Evolutionary conservation across 2,113 vertebrate genomes (phyloP), one percentile per base, ranked within the genome.

Genomic region (Silurus meridionalis): DNA sequence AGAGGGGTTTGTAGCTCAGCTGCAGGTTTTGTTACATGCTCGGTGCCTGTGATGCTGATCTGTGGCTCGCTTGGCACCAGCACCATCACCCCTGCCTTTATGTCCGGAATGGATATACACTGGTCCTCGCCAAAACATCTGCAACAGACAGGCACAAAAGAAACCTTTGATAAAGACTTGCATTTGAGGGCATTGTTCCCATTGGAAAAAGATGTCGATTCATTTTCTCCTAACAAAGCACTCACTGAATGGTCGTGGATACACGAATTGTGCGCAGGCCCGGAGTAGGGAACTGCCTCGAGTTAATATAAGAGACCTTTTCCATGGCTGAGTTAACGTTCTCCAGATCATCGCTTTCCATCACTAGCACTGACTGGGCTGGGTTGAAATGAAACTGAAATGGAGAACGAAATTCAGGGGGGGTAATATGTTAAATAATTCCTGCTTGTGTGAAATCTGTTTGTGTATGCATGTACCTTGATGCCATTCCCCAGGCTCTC

Each of bases 61-160:
- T 94, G 96, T 13, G 98, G 98, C 93, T 99, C 97, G 60, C 96
- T 96, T 86, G 97, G 97, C 69, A 96, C 96, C 87, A 98, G 93
- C 71, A 99, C 97, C 95, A 97, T 96, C 86, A 99, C 95, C 57
- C 96, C 96, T 1, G 97, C 95, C 25, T 96, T 96, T 89, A 98
- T 91, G 86, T 98, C 97, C 13, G 97, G 97, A 91, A 99, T 95
- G 88, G 92, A 96, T 89, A 98, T 96, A 92, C 97, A 99, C 52
- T 95, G 95, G 87, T 99, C 98, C 93, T 99, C 98, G 80, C 97
- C 97, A 83, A 98, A 99, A 95, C 98, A 99, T 93, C 98, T 98
- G 94, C 97, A 83, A 96, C 97, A 86, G 96, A 97, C 93, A 97
- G 93, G 17, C 13, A 9, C 53, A 4, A 57, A 48, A 83, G 28